A percentile compares a stretch with the other conserved stretches of the same genome.
phyloP scores from a whole-genome alignment of 2,113 vertebrate species.

The Varanus salvator region DNA sequence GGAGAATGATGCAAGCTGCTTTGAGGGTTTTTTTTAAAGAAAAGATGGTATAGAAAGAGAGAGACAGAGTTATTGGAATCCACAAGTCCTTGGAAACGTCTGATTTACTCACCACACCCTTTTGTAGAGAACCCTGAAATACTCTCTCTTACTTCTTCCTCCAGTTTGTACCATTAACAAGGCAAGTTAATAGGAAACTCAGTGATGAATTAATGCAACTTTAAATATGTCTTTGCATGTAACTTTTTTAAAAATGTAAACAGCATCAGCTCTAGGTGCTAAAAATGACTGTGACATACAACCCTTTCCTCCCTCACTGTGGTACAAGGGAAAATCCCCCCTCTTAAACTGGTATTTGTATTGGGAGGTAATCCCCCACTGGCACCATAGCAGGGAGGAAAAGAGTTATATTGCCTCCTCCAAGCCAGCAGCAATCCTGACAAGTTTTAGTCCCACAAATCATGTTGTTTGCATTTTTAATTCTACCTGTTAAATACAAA shows the following conservation, averaged over 20 bases:
- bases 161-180: background rate
- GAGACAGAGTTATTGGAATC: background rate
- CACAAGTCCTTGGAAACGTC: background rate
- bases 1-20: no score
- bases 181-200: background rate
- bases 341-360: background rate
- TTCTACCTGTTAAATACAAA: background rate
- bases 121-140: background rate
- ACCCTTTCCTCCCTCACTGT: background rate
- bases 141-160: background rate
- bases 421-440: no score
- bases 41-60: no score
- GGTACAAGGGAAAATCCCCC: background rate
- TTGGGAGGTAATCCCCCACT: background rate
- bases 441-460: background rate
- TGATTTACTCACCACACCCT: background rate
- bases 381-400: no score
- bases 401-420: background rate
- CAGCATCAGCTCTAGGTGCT: background rate
- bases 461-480: background rate
- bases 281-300: background rate
- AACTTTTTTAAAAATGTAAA: background rate
- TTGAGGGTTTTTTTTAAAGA: no score
- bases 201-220: background rate
- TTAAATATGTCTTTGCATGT: slow-evolving; percentile 1